phyloP scores from a whole-genome alignment of 2,888 invertebrate species.

The Anodontia alba region DNA sequence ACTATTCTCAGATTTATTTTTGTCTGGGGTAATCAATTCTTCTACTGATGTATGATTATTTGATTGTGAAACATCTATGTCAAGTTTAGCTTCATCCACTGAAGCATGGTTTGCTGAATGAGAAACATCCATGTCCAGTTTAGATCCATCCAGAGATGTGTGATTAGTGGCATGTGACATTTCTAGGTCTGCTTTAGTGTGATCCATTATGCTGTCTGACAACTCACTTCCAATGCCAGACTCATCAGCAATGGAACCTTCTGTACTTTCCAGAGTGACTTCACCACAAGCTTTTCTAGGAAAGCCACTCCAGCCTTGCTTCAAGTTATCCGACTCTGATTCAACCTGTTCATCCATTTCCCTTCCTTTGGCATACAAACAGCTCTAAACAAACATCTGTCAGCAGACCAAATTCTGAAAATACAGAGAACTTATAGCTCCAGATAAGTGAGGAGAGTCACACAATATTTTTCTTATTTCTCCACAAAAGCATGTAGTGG shows the following conservation, averaged over 20 bases:
- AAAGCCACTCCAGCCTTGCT: background rate
- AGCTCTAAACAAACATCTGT: background rate
- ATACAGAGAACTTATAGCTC: too few relatives aligned
- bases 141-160: background rate
- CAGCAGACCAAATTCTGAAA: too few relatives aligned
- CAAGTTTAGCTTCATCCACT: background rate
- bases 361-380: background rate
- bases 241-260: conserved; percentile 17
- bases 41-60: background rate
- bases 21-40: background rate
- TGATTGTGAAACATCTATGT: background rate
- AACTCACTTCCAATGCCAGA: conserved; percentile 38
- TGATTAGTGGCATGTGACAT: conserved; percentile 3
- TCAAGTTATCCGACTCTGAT: background rate
- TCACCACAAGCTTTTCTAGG: background rate
- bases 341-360: conserved; percentile 1
- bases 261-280: background rate
- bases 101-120: background rate
- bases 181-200: background rate
- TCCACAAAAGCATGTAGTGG: too few relatives aligned
- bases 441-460: too few relatives aligned
- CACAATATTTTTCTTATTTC: too few relatives aligned
- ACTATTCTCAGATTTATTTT: conserved; percentile 12
- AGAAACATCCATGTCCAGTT: background rate
- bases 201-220: conserved; percentile 17